Conservation (phyloP, 1,140 invertebrate genomes). For the Aphis gossypii region DNA sequence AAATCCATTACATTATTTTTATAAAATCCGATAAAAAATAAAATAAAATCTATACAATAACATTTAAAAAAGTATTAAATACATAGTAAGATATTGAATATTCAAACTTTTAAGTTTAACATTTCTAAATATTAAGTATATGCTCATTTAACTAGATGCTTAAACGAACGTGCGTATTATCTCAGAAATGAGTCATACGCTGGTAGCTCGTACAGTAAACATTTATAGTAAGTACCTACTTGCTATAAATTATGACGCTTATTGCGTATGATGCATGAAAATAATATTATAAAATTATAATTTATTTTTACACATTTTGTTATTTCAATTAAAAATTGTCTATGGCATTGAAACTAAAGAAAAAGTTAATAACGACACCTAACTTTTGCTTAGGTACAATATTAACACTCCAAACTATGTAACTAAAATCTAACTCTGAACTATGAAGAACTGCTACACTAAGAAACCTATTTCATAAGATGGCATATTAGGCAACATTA, state of each 20-base stretch:
- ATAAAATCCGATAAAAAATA: no score
- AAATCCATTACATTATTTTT: neutral
- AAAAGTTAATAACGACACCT: neutral
- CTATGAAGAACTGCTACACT: neutral
- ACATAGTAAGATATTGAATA: neutral
- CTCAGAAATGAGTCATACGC: constrained; percentile 13
- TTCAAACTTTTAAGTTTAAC: neutral
- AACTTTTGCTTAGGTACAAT: neutral
- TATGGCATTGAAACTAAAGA: neutral
- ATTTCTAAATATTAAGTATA: constrained; percentile 4
- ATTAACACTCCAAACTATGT: neutral
- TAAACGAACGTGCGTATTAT: neutral
- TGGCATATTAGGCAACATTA: neutral
- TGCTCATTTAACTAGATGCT: neutral
- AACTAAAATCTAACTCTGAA: neutral
- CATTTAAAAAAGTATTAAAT: neutral
- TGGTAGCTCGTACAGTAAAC: neutral
- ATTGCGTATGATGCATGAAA: neutral
- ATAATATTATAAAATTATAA: neutral
- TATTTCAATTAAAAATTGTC: neutral
- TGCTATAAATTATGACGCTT: neutral
- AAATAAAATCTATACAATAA: neutral
- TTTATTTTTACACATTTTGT: neutral
- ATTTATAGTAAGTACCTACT: neutral
- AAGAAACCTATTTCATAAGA: neutral